phyloP scores from a whole-genome alignment of 2,113 vertebrate species.

The Reinhardtius hippoglossoides region DNA sequence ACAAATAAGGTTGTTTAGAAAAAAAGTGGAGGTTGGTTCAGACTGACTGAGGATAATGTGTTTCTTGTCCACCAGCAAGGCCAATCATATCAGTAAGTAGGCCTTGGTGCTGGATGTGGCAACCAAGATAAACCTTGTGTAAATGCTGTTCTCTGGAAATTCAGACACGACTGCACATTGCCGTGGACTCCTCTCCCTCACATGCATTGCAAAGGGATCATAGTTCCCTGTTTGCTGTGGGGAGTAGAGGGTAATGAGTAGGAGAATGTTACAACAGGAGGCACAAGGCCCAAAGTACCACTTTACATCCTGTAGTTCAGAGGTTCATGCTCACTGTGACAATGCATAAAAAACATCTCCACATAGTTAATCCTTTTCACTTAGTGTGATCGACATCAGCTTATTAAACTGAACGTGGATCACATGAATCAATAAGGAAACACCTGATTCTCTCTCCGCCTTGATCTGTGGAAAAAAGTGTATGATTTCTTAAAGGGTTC shows the following conservation, averaged over 20 bases:
- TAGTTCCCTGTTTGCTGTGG: constrained; percentile 37
- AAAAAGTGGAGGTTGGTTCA: constrained; percentile 61
- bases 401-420: constrained; percentile 56
- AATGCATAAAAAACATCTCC: not conserved
- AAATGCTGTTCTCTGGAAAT: constrained; percentile 65
- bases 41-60: constrained; percentile 73
- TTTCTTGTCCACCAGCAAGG: constrained; percentile 75
- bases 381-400: constrained; percentile 33
- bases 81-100: constrained; percentile 82
- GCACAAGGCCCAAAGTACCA: constrained; percentile 1
- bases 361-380: constrained; percentile 25
- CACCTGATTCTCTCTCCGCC: not conserved
- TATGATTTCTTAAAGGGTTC: constrained; percentile 34
- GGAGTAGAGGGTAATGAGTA: constrained; percentile 26
- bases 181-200: constrained; percentile 39
- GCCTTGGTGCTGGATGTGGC: constrained; percentile 78
- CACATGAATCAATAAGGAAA: constrained; percentile 63
- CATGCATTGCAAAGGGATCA: constrained; percentile 52
- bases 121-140: constrained; percentile 76
- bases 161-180: constrained; percentile 27
- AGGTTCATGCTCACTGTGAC: constrained; percentile 9
- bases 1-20: constrained; percentile 63
- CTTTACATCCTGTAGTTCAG: constrained; percentile 21
- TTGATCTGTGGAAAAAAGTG: constrained; percentile 25
- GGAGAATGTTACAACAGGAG: constrained; percentile 40